Conservation (phyloP, 2,888 invertebrate species). For the Lasioglossum malachurum region DNA sequence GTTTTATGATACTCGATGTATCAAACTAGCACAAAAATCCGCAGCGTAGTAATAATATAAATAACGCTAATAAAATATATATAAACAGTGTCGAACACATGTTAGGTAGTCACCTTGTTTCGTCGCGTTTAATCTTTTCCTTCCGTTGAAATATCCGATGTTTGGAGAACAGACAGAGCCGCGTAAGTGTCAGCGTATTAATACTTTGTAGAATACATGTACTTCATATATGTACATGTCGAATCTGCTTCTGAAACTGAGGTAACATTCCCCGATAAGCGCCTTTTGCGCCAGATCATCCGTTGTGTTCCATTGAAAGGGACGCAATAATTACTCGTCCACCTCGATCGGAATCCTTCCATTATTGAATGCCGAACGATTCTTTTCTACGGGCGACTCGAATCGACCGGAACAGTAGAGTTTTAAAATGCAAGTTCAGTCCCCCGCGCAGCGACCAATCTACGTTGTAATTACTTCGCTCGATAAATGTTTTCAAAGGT, state of each 20-base stretch:
- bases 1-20: too few species aligned
- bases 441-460: constrained; percentile 13
- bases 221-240: too few species aligned
- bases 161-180: background rate
- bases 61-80: background rate
- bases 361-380: constrained; percentile 54
- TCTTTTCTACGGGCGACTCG: constrained; percentile 44
- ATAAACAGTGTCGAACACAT: too few species aligned
- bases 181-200: background rate
- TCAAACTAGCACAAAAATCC: too few species aligned
- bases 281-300: constrained; percentile 6
- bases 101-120: too few species aligned
- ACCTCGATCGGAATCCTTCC: constrained; percentile 38
- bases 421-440: constrained; percentile 54
- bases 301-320: constrained; percentile 27
- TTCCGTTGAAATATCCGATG: background rate
- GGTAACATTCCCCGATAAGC: background rate
- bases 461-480: constrained; percentile 56
- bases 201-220: background rate
- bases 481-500: constrained; percentile 62
- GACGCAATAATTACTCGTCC: constrained; percentile 52
- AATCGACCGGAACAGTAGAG: constrained; percentile 51
- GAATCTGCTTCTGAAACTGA: background rate
- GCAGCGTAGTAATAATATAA: background rate
- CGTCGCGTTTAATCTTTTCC: background rate